Base-by-base conservation (phyloP, 53 echinoderm and acorn worm species). In the Stichopus horrens region DNA sequence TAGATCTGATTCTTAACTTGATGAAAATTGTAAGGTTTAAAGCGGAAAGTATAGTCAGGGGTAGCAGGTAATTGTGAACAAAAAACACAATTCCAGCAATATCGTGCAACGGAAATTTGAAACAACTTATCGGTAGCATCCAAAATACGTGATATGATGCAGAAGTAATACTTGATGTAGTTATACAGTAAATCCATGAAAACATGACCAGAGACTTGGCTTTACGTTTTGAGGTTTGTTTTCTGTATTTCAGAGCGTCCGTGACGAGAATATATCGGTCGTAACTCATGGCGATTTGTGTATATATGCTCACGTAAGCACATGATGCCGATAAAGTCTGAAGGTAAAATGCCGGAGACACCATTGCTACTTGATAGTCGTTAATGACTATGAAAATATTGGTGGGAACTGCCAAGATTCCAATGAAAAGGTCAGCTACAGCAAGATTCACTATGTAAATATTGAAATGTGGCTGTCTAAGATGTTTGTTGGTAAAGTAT, bases 371-470 rank as follows among this genome's bases (percentile, higher is more conserved):
- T 63, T 63, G 10, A 63, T 63, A 16, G 16, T 16, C 63, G 16
- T 16, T 63, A 16, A 78, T 4, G 5, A 78, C 19, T 0, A 78
- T 78, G 20, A 19, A 54, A 16, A 78, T 18, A 13, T 55, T 11
- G 4, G 5, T 7, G 9, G 79, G 79, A 4, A 53, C 55, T 7
- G 79, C 79, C 53, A 52, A 5, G 3, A 55, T 52, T 7, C 79
- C 79, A 11, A 55, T 78, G 18, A 78, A 55, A 7, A 78, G 53
- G 16, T 78, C 79, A 16, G 79, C 79, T 5, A 78, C 53, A 9
- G 79, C 79, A 52, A 78, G 79, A 78, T 78, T 78, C 55, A 78
- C 7, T 51, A 78, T 78, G 79, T 78, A 78, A 55, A 78, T 78
- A 55, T 78, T 78, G 18, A 78, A 78, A 78, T 78, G 79, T 5